Evolutionary conservation across 2,888 invertebrate genomes (phyloP), one percentile per base, ranked within the genome.

Genomic region (Pilophorus perplexus): DNA sequence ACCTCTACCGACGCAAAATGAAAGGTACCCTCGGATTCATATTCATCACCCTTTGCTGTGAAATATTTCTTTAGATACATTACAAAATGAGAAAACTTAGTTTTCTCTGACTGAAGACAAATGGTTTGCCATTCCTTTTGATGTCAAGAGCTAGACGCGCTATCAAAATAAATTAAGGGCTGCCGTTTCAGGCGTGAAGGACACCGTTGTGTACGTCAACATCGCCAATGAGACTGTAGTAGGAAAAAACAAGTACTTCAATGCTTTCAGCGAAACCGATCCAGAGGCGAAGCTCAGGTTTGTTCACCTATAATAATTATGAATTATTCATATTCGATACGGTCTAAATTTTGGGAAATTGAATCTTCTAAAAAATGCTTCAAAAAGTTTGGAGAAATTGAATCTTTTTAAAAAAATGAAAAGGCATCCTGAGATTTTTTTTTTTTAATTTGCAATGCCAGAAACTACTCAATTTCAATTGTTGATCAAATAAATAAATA

Each of bases 191-290:
- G 66, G 66, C 8, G 37, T 66, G 16, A 66, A 66, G 23, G 66
- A 66, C 20, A 66, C 66, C 10, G 37, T 66, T 4, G 66, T 66
- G 10, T 66, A 66, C 20, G 66, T 66, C 14, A 66, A 66, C 22
- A 66, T 66, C 1, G 66, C 66, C 16, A 66, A 66, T 22, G 66
- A 66, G 37, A 66, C 66, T 1, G 48, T 66, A n/a, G 48, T 37
- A 6, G 66, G 66, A 12, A 57, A 57, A 22, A 66, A 66, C 37
- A 66, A 52, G 10, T 66, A 66, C 25, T 66, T 66, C 57, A 66
- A 66, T 46, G 66, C 66, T 5, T 66, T 66, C 46, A 57, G 57
- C n/a, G 66, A 66, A 33, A 66, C 66, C 1, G 66, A 66, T 27
- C 66, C 66, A 18, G 66, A 66, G 27, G 55, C 66, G 2, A 44